Conservation (phyloP, 2,888 invertebrate species). For the Ophion costatus region DNA sequence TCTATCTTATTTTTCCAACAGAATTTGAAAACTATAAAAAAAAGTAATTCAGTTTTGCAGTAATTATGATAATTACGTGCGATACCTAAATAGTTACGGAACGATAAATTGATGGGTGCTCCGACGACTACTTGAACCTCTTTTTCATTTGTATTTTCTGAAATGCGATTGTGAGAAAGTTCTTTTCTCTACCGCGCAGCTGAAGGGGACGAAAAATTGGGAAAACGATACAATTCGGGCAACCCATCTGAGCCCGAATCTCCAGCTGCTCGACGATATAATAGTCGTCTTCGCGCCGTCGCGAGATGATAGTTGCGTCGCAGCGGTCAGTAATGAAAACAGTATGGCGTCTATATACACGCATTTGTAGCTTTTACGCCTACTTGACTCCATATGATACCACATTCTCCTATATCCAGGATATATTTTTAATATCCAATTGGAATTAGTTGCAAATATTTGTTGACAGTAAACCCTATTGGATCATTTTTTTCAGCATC, state of each 20-base stretch:
- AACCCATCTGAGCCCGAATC: constrained; percentile 66
- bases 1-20: too few species aligned
- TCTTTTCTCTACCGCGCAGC: constrained; percentile 32
- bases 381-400: too few species aligned
- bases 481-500: too few species aligned
- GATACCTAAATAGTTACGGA: too few species aligned
- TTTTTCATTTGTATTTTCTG: not conserved
- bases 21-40: too few species aligned
- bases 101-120: too few species aligned
- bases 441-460: not conserved
- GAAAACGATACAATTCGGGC: constrained; percentile 70
- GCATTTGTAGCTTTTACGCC: too few species aligned
- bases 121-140: too few species aligned
- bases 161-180: not conserved
- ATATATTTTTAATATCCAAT: not conserved
- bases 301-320: constrained; percentile 68
- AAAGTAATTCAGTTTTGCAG: too few species aligned
- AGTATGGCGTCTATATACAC: not conserved
- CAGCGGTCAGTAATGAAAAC: constrained; percentile 62
- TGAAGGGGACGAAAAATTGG: constrained; percentile 47
- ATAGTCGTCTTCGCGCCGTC: constrained; percentile 67
- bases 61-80: too few species aligned
- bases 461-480: too few species aligned
- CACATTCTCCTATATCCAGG: too few species aligned
- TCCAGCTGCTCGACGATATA: constrained; percentile 66